A percentile compares a stretch with the other conserved stretches of the same genome.
phyloP scores from a whole-genome alignment of 2,113 vertebrate species.

The Corythaeola cristata region DNA sequence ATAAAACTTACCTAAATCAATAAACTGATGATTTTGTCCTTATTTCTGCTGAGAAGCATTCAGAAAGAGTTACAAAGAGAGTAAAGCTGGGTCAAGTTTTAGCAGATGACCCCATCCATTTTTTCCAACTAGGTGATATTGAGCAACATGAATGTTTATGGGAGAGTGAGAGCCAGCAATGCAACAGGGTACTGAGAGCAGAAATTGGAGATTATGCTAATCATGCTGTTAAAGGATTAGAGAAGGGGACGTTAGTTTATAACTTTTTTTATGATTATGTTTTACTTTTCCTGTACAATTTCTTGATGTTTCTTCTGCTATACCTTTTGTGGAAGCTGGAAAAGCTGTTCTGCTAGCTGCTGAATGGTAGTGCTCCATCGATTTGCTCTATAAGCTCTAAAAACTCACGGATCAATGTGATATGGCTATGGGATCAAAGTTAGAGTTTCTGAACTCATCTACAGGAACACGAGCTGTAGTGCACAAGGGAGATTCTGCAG shows the following conservation, averaged over 20 bases:
- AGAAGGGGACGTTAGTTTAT: neutral
- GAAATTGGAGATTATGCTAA: neutral
- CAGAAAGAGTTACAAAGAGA: neutral
- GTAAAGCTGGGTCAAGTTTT: neutral
- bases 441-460: conserved; percentile 35
- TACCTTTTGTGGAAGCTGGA: neutral
- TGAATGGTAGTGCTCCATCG: neutral
- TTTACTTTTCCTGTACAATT: neutral
- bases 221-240: neutral
- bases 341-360: neutral
- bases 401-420: conserved; percentile 41
- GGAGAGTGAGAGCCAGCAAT: neutral
- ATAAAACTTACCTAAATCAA: neutral
- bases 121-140: neutral
- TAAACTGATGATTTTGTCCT: neutral
- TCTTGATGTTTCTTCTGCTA: neutral
- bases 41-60: neutral
- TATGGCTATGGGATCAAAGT: conserved; percentile 10
- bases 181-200: neutral
- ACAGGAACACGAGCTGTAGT: conserved; percentile 33
- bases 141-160: neutral
- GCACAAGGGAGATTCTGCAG: conserved; percentile 23
- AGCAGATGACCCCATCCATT: neutral
- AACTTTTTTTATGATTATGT: neutral
- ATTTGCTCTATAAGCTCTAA: conserved; percentile 37